phyloP scores from a whole-genome alignment of 2,113 vertebrate species.

The Salvelinus alpinus region DNA sequence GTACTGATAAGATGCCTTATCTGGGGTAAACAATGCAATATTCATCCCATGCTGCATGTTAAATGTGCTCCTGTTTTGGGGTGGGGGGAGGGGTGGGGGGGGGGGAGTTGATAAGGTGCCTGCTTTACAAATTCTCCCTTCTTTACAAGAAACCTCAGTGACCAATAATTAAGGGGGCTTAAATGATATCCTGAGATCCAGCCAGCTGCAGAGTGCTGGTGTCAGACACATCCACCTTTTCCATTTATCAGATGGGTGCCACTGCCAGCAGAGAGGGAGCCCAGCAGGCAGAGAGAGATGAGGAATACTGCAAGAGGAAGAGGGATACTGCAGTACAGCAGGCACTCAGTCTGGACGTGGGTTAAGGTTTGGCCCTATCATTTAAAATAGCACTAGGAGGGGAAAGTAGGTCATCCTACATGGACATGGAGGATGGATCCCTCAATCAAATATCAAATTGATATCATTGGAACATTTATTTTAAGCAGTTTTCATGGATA shows the following conservation, averaged over 20 bases:
- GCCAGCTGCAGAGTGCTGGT: background rate
- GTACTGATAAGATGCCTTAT: conserved; percentile 76
- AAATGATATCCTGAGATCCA: background rate
- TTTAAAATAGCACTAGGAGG: too few species aligned
- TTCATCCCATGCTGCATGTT: conserved; percentile 36
- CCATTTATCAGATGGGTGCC: background rate
- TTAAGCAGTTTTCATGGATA: background rate
- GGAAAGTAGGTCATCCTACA: too few species aligned
- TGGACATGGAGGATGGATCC: too few species aligned
- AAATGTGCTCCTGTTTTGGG: conserved; percentile 33
- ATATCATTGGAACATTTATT: background rate
- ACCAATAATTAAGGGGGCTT: conserved; percentile 42
- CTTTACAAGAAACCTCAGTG: conserved; percentile 40
- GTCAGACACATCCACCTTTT: background rate
- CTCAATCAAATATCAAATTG: background rate
- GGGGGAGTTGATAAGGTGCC: conserved; percentile 37
- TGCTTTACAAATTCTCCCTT: conserved; percentile 41
- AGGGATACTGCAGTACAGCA: background rate
- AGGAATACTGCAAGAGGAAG: background rate
- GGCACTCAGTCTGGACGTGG: too few species aligned
- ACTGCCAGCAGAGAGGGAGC: background rate
- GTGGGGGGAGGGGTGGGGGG: background rate
- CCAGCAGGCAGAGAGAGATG: background rate
- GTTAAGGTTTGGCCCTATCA: too few species aligned
- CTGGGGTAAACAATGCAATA: conserved; percentile 71